Evolutionary conservation across 2,797 vertebrate species (phyloP), one percentile per base, ranked within the genome.

Genomic region (Lagocephalus sceleratus): DNA sequence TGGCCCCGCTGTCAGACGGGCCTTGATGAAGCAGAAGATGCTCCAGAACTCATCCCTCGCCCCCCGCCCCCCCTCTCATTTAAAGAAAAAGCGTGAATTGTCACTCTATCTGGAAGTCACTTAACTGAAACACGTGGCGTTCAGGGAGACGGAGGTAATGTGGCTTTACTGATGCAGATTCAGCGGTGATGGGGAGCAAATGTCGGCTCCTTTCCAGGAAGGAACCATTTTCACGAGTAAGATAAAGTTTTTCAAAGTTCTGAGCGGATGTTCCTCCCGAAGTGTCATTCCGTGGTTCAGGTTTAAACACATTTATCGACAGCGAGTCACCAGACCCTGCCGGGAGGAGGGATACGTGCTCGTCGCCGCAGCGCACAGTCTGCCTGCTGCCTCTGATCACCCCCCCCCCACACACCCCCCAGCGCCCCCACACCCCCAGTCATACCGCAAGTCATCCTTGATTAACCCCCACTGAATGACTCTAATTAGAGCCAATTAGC

Each of bases 401-500:
- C 71, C 64, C 62, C 65, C 60, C 66, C 59, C 71, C 78, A 68
- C 74, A 73, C 72, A n/a, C n/a, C n/a, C n/a, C n/a, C 61, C 64
- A 61, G 56, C 67, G 57, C 64, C 72, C 73, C 66, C 63, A 62
- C 67, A 60, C 66, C 59, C 72, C 76, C 71, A 57, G 52, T 77
- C 73, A 75, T 83, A 84, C 75, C 81, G 78, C 59, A 80, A 88
- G 85, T 88, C 86, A 85, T 87, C 83, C 83, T 84, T 87, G 83
- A 90, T 93, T 94, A 93, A 93, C 92, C 92, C 91, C 87, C 85
- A 79, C 91, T 92, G 87, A 92, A 92, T 91, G 91, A 88, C 91
- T 90, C 91, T 93, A 93, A 95, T 95, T 94, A 94, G 87, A 90
- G 87, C 89, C 92, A 93, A 94, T 95, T 95, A 94, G 93, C 92